Conservation (phyloP, 2,888 invertebrate genomes). For the Metopia argyrocephala region DNA sequence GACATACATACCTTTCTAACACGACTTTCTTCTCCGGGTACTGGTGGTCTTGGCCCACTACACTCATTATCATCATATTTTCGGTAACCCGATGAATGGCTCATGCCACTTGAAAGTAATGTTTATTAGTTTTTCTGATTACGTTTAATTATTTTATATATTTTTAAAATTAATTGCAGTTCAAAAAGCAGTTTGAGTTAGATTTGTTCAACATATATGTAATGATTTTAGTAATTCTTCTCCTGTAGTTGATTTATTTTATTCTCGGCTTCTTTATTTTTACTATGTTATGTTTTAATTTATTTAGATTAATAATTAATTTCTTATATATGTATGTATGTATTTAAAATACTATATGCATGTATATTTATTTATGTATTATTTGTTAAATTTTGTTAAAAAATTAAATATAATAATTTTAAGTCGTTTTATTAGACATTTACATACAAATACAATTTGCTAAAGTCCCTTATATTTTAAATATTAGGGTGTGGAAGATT, state of each 20-base stretch:
- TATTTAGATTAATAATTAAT: slow-evolving; percentile 15
- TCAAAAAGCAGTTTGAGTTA: slow-evolving; percentile 3
- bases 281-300: slow-evolving; percentile 37
- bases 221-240: neutral
- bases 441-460: slow-evolving; percentile 72
- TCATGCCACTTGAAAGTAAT: slow-evolving; percentile 77
- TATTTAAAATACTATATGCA: slow-evolving; percentile 38
- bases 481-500: slow-evolving; percentile 77
- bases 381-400: slow-evolving; percentile 41
- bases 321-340: slow-evolving; percentile 20
- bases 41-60: slow-evolving; percentile 87
- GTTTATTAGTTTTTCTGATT: slow-evolving; percentile 18
- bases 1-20: slow-evolving; percentile 75
- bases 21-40: slow-evolving; percentile 84
- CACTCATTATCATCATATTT: slow-evolving; percentile 79
- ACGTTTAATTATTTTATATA: neutral
- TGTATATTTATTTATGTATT: slow-evolving; percentile 48
- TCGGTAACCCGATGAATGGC: slow-evolving; percentile 76
- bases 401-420: slow-evolving; percentile 52
- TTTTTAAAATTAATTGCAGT: neutral
- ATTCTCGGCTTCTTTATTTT: slow-evolving; percentile 6
- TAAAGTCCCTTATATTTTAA: slow-evolving; percentile 75
- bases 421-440: slow-evolving; percentile 46
- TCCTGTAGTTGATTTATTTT: neutral
- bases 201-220: neutral